A percentile compares a stretch with the other conserved stretches of the same genome.
These are phyloP conservation scores for Trichomycterus rosablanca DNA, from an alignment of 2,113 vertebrate species.

Conservation along the genomic window DNA sequence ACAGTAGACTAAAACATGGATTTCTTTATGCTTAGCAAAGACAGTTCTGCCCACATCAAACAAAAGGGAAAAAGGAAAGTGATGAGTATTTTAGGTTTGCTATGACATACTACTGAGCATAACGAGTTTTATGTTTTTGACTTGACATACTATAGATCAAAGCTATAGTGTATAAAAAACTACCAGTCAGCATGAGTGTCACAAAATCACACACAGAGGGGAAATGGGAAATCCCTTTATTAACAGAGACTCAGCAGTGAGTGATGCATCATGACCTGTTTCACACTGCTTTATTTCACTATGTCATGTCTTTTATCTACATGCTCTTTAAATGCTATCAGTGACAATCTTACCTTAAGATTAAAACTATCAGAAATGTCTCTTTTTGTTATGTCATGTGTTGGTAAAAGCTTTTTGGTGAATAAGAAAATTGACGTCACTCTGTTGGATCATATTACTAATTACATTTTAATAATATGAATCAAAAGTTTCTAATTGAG, in stretches of 20 bases:
- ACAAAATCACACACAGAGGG: conserved; percentile 8
- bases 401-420: too few species aligned
- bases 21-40: neutral
- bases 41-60: conserved; percentile 22
- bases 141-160: conserved; percentile 28
- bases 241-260: neutral
- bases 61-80: neutral
- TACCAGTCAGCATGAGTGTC: conserved; percentile 17
- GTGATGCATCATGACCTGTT: too few species aligned
- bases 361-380: too few species aligned
- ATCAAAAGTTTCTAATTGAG: too few species aligned
- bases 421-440: too few species aligned
- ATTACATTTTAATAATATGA: too few species aligned
- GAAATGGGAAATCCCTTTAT: conserved; percentile 18
- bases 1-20: neutral
- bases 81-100: conserved; percentile 16
- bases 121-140: neutral
- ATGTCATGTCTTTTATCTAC: conserved; percentile 7
- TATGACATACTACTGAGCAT: conserved; percentile 15
- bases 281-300: too few species aligned
- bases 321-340: too few species aligned
- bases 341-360: too few species aligned
- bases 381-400: too few species aligned
- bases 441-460: too few species aligned
- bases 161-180: neutral